Evolutionary conservation across 2,888 invertebrate genomes (phyloP).

Genomic region (Melikaiella ostensackeni): DNA sequence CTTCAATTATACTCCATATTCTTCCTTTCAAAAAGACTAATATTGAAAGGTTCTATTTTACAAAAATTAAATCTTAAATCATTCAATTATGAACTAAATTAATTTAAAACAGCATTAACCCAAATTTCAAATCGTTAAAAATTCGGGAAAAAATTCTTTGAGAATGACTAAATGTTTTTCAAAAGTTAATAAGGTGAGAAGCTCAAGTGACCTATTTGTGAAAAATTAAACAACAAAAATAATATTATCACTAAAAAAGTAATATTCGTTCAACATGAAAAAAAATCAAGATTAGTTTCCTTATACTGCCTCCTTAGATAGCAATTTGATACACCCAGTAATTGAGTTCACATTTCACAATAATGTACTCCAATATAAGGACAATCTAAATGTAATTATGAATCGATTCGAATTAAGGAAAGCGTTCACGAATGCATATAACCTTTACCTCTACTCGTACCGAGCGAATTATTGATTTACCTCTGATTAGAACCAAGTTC

Average conservation of each 20-base stretch:
- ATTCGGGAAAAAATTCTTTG: too few relatives aligned
- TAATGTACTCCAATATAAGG: slow-evolving; percentile 8
- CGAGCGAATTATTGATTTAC: slow-evolving; percentile 36
- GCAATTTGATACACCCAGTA: slow-evolving; percentile 9
- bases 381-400: slow-evolving; percentile 5
- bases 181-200: too few relatives aligned
- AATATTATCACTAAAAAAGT: background rate
- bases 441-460: slow-evolving; percentile 31
- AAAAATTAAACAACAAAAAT: background rate
- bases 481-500: slow-evolving; percentile 37
- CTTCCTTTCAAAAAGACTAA: too few relatives aligned
- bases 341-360: slow-evolving; percentile 20
- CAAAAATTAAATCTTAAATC: too few relatives aligned
- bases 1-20: too few relatives aligned
- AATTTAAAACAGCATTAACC: too few relatives aligned
- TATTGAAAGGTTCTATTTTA: too few relatives aligned
- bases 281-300: background rate
- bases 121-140: too few relatives aligned
- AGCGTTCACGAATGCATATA: slow-evolving; percentile 30
- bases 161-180: too few relatives aligned
- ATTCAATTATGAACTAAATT: too few relatives aligned
- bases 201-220: too few relatives aligned
- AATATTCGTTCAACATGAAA: background rate
- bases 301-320: background rate
- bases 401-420: slow-evolving; percentile 27